Evolutionary conservation across 2,113 vertebrate genomes (phyloP), one percentile per base, ranked within the genome.

Genomic region (Artemisiospiza belli): DNA sequence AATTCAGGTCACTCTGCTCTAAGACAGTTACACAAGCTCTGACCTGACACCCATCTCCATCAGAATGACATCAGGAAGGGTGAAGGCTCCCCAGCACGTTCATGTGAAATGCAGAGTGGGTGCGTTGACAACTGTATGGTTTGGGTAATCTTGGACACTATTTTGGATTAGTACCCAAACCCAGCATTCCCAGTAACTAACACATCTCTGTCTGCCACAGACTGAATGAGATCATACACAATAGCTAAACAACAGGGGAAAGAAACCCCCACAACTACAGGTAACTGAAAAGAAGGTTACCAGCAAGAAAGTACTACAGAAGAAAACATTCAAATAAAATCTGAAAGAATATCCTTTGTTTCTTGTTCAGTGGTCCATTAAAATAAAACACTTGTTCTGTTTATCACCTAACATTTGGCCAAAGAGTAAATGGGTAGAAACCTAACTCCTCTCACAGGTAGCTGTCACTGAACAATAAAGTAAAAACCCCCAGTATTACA

Each of bases 111-210:
- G 21, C 41, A 73, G 44, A 49, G 21, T 3, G 9, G 11, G 5
- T 41, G 2, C 25, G 9, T 3, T 61, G 8, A 37, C 39, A 84
- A 9, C 17, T n/a, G 10, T 8, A 8, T 5, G 5, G n/a, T 57
- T 21, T 4, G 18, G 55, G 28, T 39, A 55, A 17, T 19, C 52
- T 54, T 1, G 0, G 11, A 37, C 0, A 1, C 7, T 11, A 4
- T 47, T 83, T 23, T 47, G 24, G 41, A 35, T 44, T 57, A 43
- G 37, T 30, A 46, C 15, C 14, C 37, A 83, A 79, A 33, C 14
- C 0, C 23, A 76, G 41, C 81, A 25, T 55, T 76, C 9, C 11
- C 7, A 41, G 17, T 14, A 61, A 39, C 63, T 47, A 41, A 35
- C 17, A 6, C 0, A 33, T 20, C 35, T 46, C 35, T 66, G 14